These are phyloP conservation scores for Conger conger DNA, from an alignment of 2,113 vertebrate genomes.

Conservation along the genomic window DNA sequence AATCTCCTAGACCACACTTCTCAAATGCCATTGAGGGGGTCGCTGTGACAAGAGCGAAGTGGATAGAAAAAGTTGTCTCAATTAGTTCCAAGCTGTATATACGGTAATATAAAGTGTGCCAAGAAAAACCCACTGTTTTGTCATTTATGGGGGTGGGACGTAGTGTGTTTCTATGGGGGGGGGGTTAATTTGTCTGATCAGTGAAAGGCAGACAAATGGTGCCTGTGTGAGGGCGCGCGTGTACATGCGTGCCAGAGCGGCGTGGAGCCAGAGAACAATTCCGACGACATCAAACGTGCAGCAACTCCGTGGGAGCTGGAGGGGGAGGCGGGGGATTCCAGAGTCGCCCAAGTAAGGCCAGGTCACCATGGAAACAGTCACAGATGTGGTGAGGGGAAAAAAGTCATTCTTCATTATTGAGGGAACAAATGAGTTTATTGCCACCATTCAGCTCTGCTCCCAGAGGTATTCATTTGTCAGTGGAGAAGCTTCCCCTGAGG, in stretches of 20 bases:
- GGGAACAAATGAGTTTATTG: slow-evolving; percentile 89
- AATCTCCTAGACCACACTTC: neutral
- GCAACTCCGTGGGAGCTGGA: slow-evolving; percentile 87
- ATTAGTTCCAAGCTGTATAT: slow-evolving; percentile 43
- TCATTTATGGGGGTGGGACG: no score
- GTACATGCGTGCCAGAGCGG: slow-evolving; percentile 45
- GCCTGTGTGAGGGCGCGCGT: neutral
- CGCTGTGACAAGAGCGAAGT: slow-evolving; percentile 60
- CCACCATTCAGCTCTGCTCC: slow-evolving; percentile 83
- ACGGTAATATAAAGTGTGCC: no score
- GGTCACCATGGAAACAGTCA: slow-evolving; percentile 86
- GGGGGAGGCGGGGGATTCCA: slow-evolving; percentile 87
- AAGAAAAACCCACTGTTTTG: no score
- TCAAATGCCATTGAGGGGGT: slow-evolving; percentile 44
- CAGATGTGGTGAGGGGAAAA: slow-evolving; percentile 75
- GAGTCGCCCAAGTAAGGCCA: slow-evolving; percentile 91
- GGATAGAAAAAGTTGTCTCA: slow-evolving; percentile 63
- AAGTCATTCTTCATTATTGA: slow-evolving; percentile 90
- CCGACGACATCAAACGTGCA: slow-evolving; percentile 93
- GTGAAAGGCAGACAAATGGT: slow-evolving; percentile 4
- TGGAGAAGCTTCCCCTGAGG: slow-evolving; percentile 79
- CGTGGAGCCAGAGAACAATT: slow-evolving; percentile 92
- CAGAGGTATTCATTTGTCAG: slow-evolving; percentile 90
- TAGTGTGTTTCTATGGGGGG: no score
- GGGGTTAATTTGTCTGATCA: slow-evolving; percentile 34